These are phyloP conservation scores for Coreoperca whiteheadi DNA, from an alignment of 2,113 vertebrate genomes.

Conservation along the genomic window DNA sequence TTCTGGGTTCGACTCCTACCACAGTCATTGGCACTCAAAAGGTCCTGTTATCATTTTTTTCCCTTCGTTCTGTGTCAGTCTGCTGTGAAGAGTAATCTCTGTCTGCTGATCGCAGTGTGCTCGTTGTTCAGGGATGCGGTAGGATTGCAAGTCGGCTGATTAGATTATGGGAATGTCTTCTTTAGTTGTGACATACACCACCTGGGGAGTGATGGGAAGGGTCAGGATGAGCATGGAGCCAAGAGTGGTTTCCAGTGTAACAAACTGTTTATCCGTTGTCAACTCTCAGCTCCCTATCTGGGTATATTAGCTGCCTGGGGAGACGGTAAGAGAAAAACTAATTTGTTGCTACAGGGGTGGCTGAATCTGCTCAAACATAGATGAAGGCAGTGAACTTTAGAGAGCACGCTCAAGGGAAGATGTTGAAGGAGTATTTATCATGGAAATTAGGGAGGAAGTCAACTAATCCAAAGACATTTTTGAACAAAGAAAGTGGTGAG, in stretches of 20 bases:
- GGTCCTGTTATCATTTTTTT: conserved; percentile 46
- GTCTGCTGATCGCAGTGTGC: conserved; percentile 9
- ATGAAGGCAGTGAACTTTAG: conserved; percentile 24
- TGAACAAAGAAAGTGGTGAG: conserved; percentile 31
- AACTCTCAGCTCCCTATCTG: conserved; percentile 40
- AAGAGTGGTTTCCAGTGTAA: conserved; percentile 41
- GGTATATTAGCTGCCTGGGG: conserved; percentile 10
- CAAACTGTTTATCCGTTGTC: conserved; percentile 28
- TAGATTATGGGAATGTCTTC: conserved; percentile 48
- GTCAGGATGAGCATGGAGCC: conserved; percentile 16
- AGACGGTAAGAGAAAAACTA: conserved; percentile 47
- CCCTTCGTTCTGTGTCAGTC: conserved; percentile 14
- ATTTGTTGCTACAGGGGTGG: conserved; percentile 18
- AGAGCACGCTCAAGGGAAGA: conserved; percentile 8
- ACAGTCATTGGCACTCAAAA: conserved; percentile 25
- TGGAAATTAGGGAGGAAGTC: conserved; percentile 18
- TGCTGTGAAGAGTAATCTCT: conserved; percentile 44
- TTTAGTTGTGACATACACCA: conserved; percentile 57
- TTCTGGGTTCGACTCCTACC: conserved; percentile 45
- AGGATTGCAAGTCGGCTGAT: conserved; percentile 36
- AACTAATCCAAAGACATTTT: conserved; percentile 33
- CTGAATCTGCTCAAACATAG: conserved; percentile 52
- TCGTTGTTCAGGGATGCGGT: conserved; percentile 15
- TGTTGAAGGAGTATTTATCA: conserved; percentile 23
- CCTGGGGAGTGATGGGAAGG: conserved; percentile 53